These are phyloP conservation scores for Prosopocoilus inquinatus DNA, from an alignment of 2,888 invertebrate species.

Conservation along the genomic window DNA sequence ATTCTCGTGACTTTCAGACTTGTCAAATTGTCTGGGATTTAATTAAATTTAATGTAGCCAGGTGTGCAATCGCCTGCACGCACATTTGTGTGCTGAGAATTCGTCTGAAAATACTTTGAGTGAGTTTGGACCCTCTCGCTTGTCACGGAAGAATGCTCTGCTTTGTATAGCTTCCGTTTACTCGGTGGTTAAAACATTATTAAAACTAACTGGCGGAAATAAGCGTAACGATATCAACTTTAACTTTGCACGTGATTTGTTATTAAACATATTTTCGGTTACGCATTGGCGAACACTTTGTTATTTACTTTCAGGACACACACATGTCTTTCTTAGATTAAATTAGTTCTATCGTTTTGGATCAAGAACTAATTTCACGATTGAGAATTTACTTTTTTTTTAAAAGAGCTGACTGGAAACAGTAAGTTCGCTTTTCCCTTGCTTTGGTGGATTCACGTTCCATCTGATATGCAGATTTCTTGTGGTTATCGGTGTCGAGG, in stretches of 20 bases:
- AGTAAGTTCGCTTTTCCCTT: too few relatives aligned
- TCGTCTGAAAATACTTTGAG: conserved; percentile 10
- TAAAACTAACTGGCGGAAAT: conserved; percentile 41
- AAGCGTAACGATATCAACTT: conserved; percentile 37
- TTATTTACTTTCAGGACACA: too few relatives aligned
- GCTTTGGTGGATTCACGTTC: conserved; percentile 1
- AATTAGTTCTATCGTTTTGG: not conserved
- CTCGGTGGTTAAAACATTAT: conserved; percentile 38
- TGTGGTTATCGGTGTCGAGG: conserved; percentile 33
- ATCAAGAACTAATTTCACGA: not conserved
- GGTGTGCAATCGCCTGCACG: not conserved
- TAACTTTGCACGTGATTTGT: conserved; percentile 36
- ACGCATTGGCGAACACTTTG: not conserved
- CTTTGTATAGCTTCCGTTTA: conserved; percentile 44
- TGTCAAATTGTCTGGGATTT: too few relatives aligned
- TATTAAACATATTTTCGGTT: conserved; percentile 21
- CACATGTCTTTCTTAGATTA: too few relatives aligned
- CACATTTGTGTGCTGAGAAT: not conserved
- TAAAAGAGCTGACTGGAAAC: not conserved
- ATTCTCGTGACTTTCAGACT: too few relatives aligned
- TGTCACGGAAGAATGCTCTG: conserved; percentile 41
- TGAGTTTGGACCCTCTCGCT: conserved; percentile 30
- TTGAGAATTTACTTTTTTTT: not conserved
- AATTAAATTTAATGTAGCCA: not conserved
- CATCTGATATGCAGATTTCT: conserved; percentile 39